Conservation (phyloP, 1,140 invertebrate species). For the Hylaeus volcanicus region DNA sequence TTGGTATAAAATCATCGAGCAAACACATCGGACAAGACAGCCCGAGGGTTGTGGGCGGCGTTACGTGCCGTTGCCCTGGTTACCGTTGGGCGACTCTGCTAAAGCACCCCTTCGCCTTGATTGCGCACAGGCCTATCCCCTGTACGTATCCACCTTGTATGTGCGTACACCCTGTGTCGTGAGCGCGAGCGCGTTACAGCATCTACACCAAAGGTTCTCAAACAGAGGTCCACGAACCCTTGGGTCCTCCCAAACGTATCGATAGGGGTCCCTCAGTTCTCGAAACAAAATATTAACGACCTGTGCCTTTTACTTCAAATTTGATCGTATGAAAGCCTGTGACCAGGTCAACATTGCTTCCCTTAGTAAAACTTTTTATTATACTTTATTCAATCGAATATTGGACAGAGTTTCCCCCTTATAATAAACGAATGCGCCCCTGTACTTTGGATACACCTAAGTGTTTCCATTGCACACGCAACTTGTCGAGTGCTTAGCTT, state of each 20-base stretch:
- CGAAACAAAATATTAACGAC: too few relatives aligned
- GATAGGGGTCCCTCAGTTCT: too few relatives aligned
- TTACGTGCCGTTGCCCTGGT: slow-evolving; percentile 79
- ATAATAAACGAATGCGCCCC: slow-evolving; percentile 38
- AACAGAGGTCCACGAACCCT: too few relatives aligned
- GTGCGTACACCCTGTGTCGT: neutral
- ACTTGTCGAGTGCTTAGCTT: slow-evolving; percentile 72
- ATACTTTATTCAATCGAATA: too few relatives aligned
- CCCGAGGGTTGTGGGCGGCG: slow-evolving; percentile 77
- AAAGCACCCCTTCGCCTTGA: slow-evolving; percentile 75
- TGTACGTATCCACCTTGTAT: slow-evolving; percentile 16
- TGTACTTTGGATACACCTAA: slow-evolving; percentile 39
- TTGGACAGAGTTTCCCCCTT: neutral
- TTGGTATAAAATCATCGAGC: slow-evolving; percentile 81
- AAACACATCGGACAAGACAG: slow-evolving; percentile 80
- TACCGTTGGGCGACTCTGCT: slow-evolving; percentile 70
- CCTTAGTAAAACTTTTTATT: too few relatives aligned
- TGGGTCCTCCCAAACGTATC: too few relatives aligned
- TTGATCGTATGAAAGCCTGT: too few relatives aligned
- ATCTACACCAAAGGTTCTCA: too few relatives aligned
- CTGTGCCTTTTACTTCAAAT: too few relatives aligned
- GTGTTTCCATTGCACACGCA: slow-evolving; percentile 67
- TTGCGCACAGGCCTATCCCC: slow-evolving; percentile 68
- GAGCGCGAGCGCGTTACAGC: too few relatives aligned
- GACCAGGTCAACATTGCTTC: too few relatives aligned